Base-by-base conservation (phyloP, 2,888 invertebrate genomes). In the Kryphioiulus occultus region DNA sequence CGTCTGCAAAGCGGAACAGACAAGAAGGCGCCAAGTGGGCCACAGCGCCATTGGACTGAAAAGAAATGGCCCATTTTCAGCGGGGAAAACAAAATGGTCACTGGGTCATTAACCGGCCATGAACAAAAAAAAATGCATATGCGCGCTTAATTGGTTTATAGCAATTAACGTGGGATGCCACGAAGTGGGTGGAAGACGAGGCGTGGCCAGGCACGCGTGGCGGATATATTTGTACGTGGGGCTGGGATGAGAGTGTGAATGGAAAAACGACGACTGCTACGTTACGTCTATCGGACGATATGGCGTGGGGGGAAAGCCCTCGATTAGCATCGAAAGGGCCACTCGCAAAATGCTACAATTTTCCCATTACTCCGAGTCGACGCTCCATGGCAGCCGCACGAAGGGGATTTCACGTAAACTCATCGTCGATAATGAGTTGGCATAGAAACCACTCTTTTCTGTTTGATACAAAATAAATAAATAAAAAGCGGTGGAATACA, bases 61-160 rank as follows among this genome's bases (percentile, higher is more conserved):
- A 42, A 84, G 84, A 84, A 84, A 84, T 84, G 84, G 42, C 39
- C 84, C 84, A 84, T 35, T 35, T 42, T 39, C 84, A 84, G 42
- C 84, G 35, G 84, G 84, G 84, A 84, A 84, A 84, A 42, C 39
- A 84, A 84, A 84, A 84, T 39, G 42, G 84, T 84, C 84, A 84
- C 84, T 84, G 84, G 84, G 84, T 84, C 84, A 84, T 39, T 84
- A 84, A 84, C 84, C 84, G 84, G 84, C 84, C 84, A 84, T 84
- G 84, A 84, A 84, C 68, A 68, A 68, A 68, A 68, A 68, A 68
- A 68, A 68, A 68, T 68, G 68, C 68, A 68, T 68, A 68, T 68
- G 68, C 68, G 68, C 68, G 68, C 68, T 68, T 68, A 68, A 68
- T 68, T 68, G 68, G 68, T 68, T 68, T 68, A 68, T 68, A 68